These are phyloP conservation scores for Pheosia tremula DNA, from an alignment of 2,888 invertebrate genomes.

Conservation along the genomic window DNA sequence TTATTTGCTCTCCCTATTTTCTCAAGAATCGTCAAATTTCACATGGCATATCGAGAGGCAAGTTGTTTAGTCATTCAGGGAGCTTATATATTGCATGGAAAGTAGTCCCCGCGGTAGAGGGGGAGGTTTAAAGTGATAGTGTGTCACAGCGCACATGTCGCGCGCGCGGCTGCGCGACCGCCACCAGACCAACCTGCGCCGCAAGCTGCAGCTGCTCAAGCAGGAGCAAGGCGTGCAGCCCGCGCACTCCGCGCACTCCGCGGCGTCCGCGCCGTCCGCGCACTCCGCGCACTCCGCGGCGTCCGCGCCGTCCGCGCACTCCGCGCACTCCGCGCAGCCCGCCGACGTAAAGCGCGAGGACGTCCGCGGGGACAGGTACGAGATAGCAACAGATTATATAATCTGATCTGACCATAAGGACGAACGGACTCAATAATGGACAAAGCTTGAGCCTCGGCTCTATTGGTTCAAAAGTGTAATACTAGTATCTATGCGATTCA, in stretches of 20 bases:
- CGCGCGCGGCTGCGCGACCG: constrained; percentile 95
- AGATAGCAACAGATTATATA: too few relatives aligned
- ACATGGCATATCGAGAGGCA: too few relatives aligned
- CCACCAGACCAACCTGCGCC: constrained; percentile 94
- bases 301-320: neutral
- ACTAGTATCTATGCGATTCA: too few relatives aligned
- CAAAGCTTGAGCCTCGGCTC: too few relatives aligned
- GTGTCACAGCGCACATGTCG: constrained; percentile 92
- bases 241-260: constrained; percentile 9
- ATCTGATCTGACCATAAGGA: too few relatives aligned
- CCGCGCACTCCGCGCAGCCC: neutral
- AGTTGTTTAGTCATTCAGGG: too few relatives aligned
- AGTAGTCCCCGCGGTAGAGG: neutral
- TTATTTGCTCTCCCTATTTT: too few relatives aligned
- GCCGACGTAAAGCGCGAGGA: constrained; percentile 7
- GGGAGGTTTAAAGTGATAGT: neutral
- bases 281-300: neutral
- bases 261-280: neutral
- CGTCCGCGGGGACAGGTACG: too few relatives aligned
- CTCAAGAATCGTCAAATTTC: too few relatives aligned
- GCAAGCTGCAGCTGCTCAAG: constrained; percentile 95
- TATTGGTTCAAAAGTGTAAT: too few relatives aligned
- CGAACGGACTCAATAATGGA: too few relatives aligned
- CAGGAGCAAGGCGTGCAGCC: constrained; percentile 88
- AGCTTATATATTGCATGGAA: too few relatives aligned